phyloP scores from a whole-genome alignment of 2,888 invertebrate species.

The Corythucha ciliata region DNA sequence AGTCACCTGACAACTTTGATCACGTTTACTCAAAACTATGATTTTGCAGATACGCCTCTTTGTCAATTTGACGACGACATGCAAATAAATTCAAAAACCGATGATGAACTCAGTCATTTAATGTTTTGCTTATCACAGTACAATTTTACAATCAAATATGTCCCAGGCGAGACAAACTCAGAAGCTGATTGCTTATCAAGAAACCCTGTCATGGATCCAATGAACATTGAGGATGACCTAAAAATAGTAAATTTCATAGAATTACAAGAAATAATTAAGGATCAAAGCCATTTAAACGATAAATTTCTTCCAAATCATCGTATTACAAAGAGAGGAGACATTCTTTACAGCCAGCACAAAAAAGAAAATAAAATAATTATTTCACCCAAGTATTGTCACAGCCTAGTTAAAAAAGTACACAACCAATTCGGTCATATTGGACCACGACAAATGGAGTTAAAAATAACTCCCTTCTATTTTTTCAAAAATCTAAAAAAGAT shows the following conservation, averaged over 20 bases:
- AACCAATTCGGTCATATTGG: conserved; percentile 21
- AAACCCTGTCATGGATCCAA: background rate
- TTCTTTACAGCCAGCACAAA: background rate
- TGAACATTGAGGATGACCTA: conserved; percentile 19
- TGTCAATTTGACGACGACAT: conserved; percentile 15
- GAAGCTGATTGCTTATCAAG: conserved; percentile 27
- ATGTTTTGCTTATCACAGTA: conserved; percentile 31
- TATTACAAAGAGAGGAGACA: background rate
- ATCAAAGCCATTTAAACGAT: conserved; percentile 13
- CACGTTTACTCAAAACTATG: conserved; percentile 7
- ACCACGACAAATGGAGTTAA: conserved; percentile 4
- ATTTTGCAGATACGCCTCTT: conserved; percentile 13
- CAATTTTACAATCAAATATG: conserved; percentile 30
- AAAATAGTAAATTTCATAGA: conserved; percentile 28
- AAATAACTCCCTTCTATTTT: conserved; percentile 17
- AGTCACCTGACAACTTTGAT: conserved; percentile 14
- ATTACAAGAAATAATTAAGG: conserved; percentile 27
- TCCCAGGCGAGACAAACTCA: conserved; percentile 29
- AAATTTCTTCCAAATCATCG: background rate
- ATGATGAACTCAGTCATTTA: conserved; percentile 30
- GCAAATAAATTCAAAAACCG: background rate
- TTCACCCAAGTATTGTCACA: conserved; percentile 12
- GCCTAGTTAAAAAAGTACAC: conserved; percentile 20
- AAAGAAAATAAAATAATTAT: conserved; percentile 16
- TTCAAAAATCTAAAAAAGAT: conserved; percentile 7